Evolutionary conservation across 2,888 invertebrate genomes (phyloP), one percentile per base, ranked within the genome.

Genomic region (Oxycera nigricornis): DNA sequence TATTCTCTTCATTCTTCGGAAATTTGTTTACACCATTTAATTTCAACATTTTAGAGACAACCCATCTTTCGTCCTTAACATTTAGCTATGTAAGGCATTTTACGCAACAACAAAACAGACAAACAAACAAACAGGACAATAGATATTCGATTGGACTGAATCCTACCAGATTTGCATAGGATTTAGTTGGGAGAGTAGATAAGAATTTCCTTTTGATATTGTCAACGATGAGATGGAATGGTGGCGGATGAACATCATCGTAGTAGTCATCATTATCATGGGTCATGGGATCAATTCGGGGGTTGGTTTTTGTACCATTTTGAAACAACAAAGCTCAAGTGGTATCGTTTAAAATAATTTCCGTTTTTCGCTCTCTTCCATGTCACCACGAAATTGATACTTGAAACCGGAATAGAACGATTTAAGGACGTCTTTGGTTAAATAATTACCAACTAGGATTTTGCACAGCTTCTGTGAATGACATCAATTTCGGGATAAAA

Each of bases 21-120:
- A 68, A 68, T 68, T 52, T 70, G 70, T 70, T 70, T 70, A 70
- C 70, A 31, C 70, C 70, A 70, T 70, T 70, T 70, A 70, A 70
- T 70, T 70, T 52, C 22, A 20, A 31, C 55, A 31, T 52, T 70
- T 28, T 20, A 52, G 55, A 70, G 14, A 20, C 14, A 3, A 14
- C 46, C 17, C 46, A 46, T 3, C 46, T 2, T 46, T n/a, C 46
- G 46, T 14, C 46, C 46, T 46, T 46, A 46, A 46, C 46, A n/a
- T 46, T 46, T 46, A 14, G 46, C 14, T 46, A 14, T 3, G 46
- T 46, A 46, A 46, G 11, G 11, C 11, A 35, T 35, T 35, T n/a
- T n/a, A n/a, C 35, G 35, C 11, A 35, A 35, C 35, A 35, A 35
- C n/a, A n/a, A n/a, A n/a, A n/a, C n/a, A n/a, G n/a, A n/a, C n/a